These are phyloP conservation scores for Drosophila albomicans DNA, from an alignment of 1,140 invertebrate genomes.

Conservation along the genomic window DNA sequence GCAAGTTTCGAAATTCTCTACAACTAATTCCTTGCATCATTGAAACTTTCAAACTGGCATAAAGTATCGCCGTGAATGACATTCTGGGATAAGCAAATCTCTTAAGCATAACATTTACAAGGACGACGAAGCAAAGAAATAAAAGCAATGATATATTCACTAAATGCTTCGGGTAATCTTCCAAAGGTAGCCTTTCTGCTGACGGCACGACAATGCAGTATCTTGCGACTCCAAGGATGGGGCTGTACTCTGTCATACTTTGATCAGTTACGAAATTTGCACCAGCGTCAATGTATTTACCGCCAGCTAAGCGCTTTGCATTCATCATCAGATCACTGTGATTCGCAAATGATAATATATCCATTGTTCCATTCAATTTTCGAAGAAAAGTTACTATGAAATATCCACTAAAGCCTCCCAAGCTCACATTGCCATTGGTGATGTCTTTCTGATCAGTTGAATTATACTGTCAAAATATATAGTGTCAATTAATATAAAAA, in stretches of 20 bases:
- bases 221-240: not conserved
- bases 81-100: not conserved
- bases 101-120: not conserved
- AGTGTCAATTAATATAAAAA: not conserved
- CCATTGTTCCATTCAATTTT: not conserved
- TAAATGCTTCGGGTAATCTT: not conserved
- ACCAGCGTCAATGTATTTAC: not conserved
- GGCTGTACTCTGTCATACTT: not conserved
- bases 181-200: not conserved
- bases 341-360: not conserved
- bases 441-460: constrained; percentile 1
- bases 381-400: constrained; percentile 8
- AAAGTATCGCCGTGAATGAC: not conserved
- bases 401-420: constrained; percentile 1
- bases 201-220: not conserved
- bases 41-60: not conserved
- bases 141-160: not conserved
- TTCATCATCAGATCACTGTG: not conserved
- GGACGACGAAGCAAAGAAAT: not conserved
- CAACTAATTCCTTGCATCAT: not conserved
- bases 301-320: not conserved
- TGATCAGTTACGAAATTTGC: not conserved
- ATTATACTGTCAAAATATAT: constrained; percentile 1
- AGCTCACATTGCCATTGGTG: not conserved
- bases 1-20: not conserved